A percentile compares a stretch with the other conserved stretches of the same genome.
Evolutionary conservation across 2,113 vertebrate genomes (phyloP).

Genomic region (Hyperopisus bebe): DNA sequence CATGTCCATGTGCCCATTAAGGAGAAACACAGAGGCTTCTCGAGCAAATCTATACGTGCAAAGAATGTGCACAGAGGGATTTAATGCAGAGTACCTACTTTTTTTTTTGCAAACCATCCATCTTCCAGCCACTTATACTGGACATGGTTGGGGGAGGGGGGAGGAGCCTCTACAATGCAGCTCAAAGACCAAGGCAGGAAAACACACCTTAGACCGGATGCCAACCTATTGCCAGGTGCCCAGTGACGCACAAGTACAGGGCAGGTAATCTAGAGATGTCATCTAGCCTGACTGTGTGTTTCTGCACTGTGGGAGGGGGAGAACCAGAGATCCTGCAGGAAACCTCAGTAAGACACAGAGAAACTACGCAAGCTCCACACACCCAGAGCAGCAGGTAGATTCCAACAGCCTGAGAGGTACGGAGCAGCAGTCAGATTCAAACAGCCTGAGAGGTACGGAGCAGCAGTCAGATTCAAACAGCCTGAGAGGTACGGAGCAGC

Average conservation of each 20-base stretch:
- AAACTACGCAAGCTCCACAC: neutral
- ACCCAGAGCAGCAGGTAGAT: neutral
- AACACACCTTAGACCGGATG: neutral
- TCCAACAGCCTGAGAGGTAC: neutral
- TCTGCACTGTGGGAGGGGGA: neutral
- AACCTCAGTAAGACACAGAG: neutral
- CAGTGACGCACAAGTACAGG: neutral
- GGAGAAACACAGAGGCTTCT: neutral
- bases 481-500: too few relatives aligned
- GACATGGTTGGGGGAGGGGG: neutral
- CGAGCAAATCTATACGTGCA: neutral
- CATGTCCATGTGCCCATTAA: neutral
- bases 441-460: too few relatives aligned
- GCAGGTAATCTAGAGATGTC: neutral
- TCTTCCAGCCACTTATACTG: neutral
- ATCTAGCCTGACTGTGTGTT: neutral
- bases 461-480: too few relatives aligned
- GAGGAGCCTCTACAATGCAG: neutral
- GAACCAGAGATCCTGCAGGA: neutral
- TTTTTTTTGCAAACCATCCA: neutral
- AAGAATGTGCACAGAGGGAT: neutral
- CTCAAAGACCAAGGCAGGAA: neutral
- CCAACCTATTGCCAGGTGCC: neutral
- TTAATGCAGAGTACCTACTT: neutral
- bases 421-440: too few relatives aligned